Evolutionary conservation across 2,888 invertebrate genomes (phyloP).

Genomic region (Parnassius apollo): DNA sequence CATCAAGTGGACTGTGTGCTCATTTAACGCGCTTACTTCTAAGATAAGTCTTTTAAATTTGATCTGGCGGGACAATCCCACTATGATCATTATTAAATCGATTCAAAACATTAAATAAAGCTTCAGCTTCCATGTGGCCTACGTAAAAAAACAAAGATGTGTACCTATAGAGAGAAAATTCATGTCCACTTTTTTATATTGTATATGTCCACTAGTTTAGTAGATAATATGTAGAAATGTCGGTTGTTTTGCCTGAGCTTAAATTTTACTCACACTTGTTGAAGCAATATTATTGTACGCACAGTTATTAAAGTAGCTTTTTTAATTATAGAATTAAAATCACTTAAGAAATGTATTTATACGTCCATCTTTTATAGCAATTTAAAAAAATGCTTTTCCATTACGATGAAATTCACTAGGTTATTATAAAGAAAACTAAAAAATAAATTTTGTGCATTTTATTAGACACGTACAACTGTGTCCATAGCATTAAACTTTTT

Average conservation of each 20-base stretch:
- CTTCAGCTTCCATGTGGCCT: too few relatives aligned
- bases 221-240: constrained; percentile 39
- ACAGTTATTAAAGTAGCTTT: constrained; percentile 33
- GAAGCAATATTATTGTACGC: constrained; percentile 45
- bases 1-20: too few relatives aligned
- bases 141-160: neutral
- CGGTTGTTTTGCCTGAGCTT: constrained; percentile 75
- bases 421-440: too few relatives aligned
- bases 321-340: constrained; percentile 15
- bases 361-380: constrained; percentile 3
- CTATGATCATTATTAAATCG: too few relatives aligned
- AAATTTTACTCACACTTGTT: constrained; percentile 52
- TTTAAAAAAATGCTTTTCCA: neutral
- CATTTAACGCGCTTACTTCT: too few relatives aligned
- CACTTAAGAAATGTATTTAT: constrained; percentile 4
- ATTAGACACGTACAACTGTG: too few relatives aligned
- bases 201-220: constrained; percentile 28
- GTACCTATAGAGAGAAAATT: neutral
- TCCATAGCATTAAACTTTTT: too few relatives aligned
- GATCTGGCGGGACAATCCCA: too few relatives aligned
- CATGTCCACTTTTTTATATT: constrained; percentile 3
- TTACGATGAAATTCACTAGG: too few relatives aligned
- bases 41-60: too few relatives aligned
- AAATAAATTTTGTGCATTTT: too few relatives aligned
- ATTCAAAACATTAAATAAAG: too few relatives aligned